Evolutionary conservation across 2,888 invertebrate genomes (phyloP).

Genomic region (Polymixis flavicincta): DNA sequence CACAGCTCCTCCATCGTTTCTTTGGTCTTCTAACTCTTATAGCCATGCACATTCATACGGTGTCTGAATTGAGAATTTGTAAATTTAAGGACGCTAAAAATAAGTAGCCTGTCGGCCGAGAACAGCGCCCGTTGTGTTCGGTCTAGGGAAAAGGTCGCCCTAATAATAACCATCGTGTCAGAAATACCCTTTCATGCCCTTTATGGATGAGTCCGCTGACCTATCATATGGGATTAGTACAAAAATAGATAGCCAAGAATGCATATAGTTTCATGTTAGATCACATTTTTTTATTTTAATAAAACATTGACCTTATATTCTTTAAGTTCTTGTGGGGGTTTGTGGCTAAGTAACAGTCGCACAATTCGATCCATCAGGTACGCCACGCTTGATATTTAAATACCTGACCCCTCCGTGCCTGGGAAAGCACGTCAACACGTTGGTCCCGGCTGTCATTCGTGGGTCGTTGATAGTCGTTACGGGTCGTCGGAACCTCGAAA

Average conservation of each 20-base stretch:
- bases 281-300: no score
- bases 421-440: no score
- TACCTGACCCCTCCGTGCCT: no score
- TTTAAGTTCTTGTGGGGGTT: no score
- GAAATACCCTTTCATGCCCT: conserved; percentile 24
- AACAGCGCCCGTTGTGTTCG: neutral
- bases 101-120: neutral
- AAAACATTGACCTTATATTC: no score
- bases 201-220: conserved; percentile 4
- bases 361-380: no score
- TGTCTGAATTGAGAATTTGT: neutral
- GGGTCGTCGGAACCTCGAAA: no score
- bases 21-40: neutral
- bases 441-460: no score
- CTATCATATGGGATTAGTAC: neutral
- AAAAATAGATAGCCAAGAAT: neutral
- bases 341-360: no score
- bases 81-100: neutral
- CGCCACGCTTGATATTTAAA: no score
- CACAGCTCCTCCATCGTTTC: neutral
- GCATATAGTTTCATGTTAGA: neutral
- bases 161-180: conserved; percentile 2
- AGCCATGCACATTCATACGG: neutral
- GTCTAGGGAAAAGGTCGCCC: conserved; percentile 8
- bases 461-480: no score